Evolutionary conservation across 2,797 vertebrate species (phyloP).

Genomic region (Masticophis lateralis): DNA sequence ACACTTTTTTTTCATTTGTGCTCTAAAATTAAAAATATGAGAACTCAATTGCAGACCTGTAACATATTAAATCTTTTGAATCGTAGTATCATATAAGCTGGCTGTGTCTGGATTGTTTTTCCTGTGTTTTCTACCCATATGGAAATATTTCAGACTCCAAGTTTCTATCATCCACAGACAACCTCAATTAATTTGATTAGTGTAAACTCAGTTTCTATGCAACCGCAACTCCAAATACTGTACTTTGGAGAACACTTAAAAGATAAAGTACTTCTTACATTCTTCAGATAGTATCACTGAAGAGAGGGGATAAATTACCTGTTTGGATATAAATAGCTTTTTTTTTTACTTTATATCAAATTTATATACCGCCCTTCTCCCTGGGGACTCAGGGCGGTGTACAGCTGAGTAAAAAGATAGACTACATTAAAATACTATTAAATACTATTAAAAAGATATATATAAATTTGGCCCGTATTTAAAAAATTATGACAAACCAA

Average conservation of each 20-base stretch:
- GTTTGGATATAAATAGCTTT: conserved; percentile 18
- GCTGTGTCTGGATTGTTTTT: background rate
- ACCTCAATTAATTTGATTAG: background rate
- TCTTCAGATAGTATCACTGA: conserved; percentile 18
- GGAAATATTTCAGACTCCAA: background rate
- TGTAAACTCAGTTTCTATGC: background rate
- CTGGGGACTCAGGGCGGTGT: too few relatives aligned
- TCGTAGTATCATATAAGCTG: background rate
- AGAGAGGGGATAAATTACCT: conserved; percentile 21
- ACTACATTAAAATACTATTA: too few relatives aligned
- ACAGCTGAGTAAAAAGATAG: too few relatives aligned
- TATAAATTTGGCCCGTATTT: too few relatives aligned
- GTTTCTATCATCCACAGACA: background rate
- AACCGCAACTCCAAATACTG: background rate
- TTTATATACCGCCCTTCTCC: too few relatives aligned
- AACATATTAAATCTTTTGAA: background rate
- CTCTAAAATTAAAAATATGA: background rate
- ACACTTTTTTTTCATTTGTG: conserved; percentile 17
- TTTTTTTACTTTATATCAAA: too few relatives aligned
- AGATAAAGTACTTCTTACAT: conserved; percentile 1
- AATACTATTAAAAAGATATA: too few relatives aligned
- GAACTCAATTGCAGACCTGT: background rate
- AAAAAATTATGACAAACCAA: too few relatives aligned
- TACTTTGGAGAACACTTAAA: conserved; percentile 18
- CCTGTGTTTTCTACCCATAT: background rate